Evolutionary conservation across 2,113 vertebrate species (phyloP).

Genomic region (Corvus hawaiiensis): DNA sequence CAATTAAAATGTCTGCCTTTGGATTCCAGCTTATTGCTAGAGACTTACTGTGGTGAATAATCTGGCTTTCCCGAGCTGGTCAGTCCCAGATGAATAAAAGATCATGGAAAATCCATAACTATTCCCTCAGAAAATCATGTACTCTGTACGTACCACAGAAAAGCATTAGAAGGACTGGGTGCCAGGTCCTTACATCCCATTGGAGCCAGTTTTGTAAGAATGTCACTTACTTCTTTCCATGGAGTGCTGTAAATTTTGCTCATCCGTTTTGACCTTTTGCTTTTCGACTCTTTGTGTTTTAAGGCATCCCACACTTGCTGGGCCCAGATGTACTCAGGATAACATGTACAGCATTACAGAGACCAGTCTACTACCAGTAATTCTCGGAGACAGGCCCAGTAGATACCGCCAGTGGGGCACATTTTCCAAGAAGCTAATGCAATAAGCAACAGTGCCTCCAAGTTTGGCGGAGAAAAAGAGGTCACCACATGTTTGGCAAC

Average conservation of each 20-base stretch:
- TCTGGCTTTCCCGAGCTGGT: neutral
- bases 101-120: neutral
- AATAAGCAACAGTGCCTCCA: neutral
- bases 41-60: neutral
- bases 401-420: neutral
- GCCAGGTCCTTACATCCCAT: neutral
- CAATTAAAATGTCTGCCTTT: slow-evolving; percentile 9
- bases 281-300: neutral
- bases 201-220: neutral
- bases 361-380: neutral
- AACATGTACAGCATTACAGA: neutral
- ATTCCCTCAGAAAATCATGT: neutral
- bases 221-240: neutral
- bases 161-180: neutral
- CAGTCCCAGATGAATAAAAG: neutral
- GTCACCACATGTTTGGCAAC: slow-evolving; percentile 79
- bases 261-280: neutral
- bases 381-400: accelerated
- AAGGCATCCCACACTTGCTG: neutral
- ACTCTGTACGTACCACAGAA: neutral
- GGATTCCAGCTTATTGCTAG: neutral
- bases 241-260: accelerated
- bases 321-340: too few relatives aligned
- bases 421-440: neutral
- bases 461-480: slow-evolving; percentile 46